Base-by-base conservation (phyloP, 2,797 vertebrate species). In the Micromesistius poutassou region DNA sequence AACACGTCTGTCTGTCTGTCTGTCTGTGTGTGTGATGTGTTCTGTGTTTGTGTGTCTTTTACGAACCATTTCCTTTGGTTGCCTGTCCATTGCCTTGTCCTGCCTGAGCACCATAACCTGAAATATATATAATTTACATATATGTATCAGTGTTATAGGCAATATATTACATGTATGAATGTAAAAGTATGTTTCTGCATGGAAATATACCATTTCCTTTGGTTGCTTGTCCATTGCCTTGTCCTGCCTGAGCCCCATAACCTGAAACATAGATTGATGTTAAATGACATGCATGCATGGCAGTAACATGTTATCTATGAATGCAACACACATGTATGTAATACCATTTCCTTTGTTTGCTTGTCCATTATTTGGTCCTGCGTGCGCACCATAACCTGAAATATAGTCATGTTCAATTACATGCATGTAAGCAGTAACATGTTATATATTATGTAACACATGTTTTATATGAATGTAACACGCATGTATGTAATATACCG, bases 351-450 rank as follows among this genome's bases (percentile, higher is more conserved):
- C 90, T 82, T 89, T 90, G 7, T 77, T 22, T 78, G 79, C 84
- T 22, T 85, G 86, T 76, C 83, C 74, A 78, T 79, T 84, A 4
- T 16, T 46, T 5, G 75, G 80, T 0, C 82, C 80, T 0, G 76
- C 76, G 70, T 85, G 84, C 62, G 38, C 76, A 13, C 85, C 85
- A 78, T 90, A 86, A 75, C 88, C 89, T 91, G 75, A 30, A 33
- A 33, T 33, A 33, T 33, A 33, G 33, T 33, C 33, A 33, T 33
- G 33, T 33, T 33, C 2, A 33, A 33, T 33, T 33, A 33, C 33
- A 33, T 33, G 33, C 33, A 33, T 33, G 33, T n/a, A n/a, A n/a
- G 36, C 8, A 36, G 36, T 36, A 36, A 33, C 33, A 33, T 38
- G 36, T 38, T 38, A 9, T 42, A 16, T 13, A 5, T n/a, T 22